phyloP scores from a whole-genome alignment of 2,888 invertebrate genomes.

The Ethmia dodecea region DNA sequence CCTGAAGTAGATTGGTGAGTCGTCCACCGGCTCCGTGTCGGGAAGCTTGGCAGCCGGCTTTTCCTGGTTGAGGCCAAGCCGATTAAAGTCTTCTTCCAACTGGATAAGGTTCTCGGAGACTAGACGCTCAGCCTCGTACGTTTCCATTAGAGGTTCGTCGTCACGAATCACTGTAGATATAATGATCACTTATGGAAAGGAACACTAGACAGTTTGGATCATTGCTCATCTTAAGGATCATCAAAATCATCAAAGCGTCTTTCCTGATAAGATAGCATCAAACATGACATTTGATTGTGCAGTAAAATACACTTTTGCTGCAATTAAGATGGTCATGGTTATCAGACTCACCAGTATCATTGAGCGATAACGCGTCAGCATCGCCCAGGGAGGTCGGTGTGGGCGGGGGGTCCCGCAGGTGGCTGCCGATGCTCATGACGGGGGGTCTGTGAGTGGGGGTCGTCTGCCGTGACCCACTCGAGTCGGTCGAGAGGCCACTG shows the following conservation, averaged over 20 bases:
- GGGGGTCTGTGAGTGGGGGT: conserved; percentile 86
- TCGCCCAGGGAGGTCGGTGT: conserved; percentile 66
- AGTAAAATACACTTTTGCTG: too few relatives aligned
- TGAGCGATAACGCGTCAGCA: conserved; percentile 59
- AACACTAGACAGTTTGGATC: too few relatives aligned
- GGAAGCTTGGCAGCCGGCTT: conserved; percentile 47
- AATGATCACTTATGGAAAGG: too few relatives aligned
- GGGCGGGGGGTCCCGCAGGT: conserved; percentile 61
- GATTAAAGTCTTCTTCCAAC: conserved; percentile 80
- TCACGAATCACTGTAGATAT: conserved; percentile 56
- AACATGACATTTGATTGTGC: too few relatives aligned
- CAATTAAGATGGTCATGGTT: too few relatives aligned
- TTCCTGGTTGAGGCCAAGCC: conserved; percentile 50
- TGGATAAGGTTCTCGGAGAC: conserved; percentile 83
- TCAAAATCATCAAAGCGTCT: too few relatives aligned
- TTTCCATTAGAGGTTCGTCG: conserved; percentile 72
- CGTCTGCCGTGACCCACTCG: conserved; percentile 75
- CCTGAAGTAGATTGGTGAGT: conserved; percentile 85
- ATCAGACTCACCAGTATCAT: conserved; percentile 48
- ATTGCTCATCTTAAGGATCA: too few relatives aligned
- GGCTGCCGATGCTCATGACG: conserved; percentile 83
- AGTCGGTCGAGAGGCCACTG: conserved; percentile 52
- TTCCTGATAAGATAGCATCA: too few relatives aligned
- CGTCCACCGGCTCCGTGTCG: conserved; percentile 61
- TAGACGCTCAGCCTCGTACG: conserved; percentile 77